Evolutionary conservation across 2,888 invertebrate species (phyloP), one percentile per base, ranked within the genome.

Genomic region (Mythimna impura): DNA sequence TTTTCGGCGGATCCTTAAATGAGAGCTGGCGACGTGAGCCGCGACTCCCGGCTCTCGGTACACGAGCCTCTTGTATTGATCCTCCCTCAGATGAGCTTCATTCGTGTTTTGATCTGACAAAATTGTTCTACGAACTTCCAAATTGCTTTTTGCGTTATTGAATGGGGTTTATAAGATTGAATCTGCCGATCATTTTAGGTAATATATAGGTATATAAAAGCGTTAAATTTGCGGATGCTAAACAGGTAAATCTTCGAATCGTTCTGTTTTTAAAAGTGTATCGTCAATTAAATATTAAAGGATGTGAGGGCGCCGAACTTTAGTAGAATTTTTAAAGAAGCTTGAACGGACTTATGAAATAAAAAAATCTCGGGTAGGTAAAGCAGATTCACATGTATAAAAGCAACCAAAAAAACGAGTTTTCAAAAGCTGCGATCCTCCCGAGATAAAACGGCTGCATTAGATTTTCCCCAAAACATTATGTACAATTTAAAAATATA

Each of bases 1-100:
- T 92, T 94, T 95, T 94, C 91, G 93, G 91, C 91, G 83, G 86
- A 86, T 88, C 86, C 91, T 89, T 90, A 92, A 93, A 93, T 93
- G 91, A 90, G 92, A 89, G 87, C 87, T 90, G 91, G 89, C 91
- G 92, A 93, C 93, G 92, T 91, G 93, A 91, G 87, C 86, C 80
- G 84, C 87, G 85, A 88, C 88, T 90, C 87, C 74, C 78, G 76
- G 71, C 71, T 55, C 78, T 66, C 75, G 73, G 75, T 78, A 73
- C 76, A 67, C 69, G 60, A 76, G 89, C 88, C 89, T 86, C 89
- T 87, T 83, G 89, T 90, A 91, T 91, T 89, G 92, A 91, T 90
- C 89, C 85, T 89, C 85, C 84, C 76, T 66, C 86, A 88, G 87
- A 88, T 87, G 87, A 88, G 83, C 84, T 85, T 80, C 76, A 86